Percentiles rank a stretch among this genome's conserved stretches.
phyloP scores from a whole-genome alignment of 2,797 vertebrate genomes.

The Rhincodon typus region DNA sequence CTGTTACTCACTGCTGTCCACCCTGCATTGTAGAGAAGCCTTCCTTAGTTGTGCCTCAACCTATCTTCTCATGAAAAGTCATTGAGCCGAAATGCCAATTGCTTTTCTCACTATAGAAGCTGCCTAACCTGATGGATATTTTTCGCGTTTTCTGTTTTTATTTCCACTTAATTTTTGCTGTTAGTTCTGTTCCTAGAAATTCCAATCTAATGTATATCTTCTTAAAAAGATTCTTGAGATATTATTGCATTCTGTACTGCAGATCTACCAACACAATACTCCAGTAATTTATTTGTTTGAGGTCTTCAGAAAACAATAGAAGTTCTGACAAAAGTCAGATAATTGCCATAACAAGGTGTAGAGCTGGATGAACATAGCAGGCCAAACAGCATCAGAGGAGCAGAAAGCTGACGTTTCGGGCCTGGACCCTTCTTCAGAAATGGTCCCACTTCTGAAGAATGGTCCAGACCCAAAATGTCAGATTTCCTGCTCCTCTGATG shows the following conservation, averaged over 20 bases:
- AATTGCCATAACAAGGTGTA: neutral
- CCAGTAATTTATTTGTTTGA: neutral
- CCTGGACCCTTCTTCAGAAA: too few species aligned
- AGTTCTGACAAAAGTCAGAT: neutral
- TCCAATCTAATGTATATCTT: neutral
- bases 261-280: neutral
- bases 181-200: neutral
- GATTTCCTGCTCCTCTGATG: too few species aligned
- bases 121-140: neutral
- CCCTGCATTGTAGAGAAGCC: neutral
- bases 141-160: neutral
- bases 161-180: neutral
- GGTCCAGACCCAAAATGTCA: too few species aligned
- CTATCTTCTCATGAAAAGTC: neutral
- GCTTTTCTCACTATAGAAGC: neutral
- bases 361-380: too few species aligned
- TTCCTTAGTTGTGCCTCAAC: neutral
- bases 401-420: too few species aligned
- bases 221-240: neutral
- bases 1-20: neutral
- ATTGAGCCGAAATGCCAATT: neutral
- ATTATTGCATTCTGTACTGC: neutral
- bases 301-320: neutral
- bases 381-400: too few species aligned
- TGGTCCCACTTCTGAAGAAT: too few species aligned